phyloP scores from a whole-genome alignment of 2,113 vertebrate genomes.

The Phrynosoma blainvillii region DNA sequence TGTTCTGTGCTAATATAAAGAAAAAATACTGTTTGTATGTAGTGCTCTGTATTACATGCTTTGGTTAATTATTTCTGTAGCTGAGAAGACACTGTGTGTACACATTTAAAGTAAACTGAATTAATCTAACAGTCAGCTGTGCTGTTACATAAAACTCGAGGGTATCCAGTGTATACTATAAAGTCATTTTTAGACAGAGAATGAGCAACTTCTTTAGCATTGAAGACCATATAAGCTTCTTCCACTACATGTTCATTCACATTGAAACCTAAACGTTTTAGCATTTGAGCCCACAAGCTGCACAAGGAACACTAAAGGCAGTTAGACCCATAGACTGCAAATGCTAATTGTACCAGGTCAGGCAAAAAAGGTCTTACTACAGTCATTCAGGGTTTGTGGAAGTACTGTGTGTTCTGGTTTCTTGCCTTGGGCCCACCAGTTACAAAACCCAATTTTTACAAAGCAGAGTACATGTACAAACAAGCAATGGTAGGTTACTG shows the following conservation, averaged over 20 bases:
- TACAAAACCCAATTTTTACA: too few relatives aligned
- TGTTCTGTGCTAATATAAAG: not conserved
- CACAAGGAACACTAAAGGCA: not conserved
- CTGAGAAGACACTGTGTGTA: not conserved
- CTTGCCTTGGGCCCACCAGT: too few relatives aligned
- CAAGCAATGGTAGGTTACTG: not conserved
- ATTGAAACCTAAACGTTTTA: not conserved
- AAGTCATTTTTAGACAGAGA: not conserved
- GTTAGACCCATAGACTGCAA: not conserved
- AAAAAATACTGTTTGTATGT: not conserved
- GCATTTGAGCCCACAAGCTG: not conserved
- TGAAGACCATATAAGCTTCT: not conserved
- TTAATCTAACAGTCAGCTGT: not conserved
- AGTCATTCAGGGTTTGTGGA: not conserved
- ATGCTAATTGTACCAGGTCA: not conserved
- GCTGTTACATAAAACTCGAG: not conserved
- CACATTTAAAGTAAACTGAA: not conserved
- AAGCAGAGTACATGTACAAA: too few relatives aligned
- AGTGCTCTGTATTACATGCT: not conserved
- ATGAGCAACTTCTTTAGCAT: not conserved
- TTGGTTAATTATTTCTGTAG: not conserved
- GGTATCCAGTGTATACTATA: not conserved
- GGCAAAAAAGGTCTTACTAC: too few relatives aligned
- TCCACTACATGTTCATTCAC: not conserved
- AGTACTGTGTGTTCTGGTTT: not conserved